phyloP scores from a whole-genome alignment of 2,797 vertebrate species.

The Sylvilagus floridanus region DNA sequence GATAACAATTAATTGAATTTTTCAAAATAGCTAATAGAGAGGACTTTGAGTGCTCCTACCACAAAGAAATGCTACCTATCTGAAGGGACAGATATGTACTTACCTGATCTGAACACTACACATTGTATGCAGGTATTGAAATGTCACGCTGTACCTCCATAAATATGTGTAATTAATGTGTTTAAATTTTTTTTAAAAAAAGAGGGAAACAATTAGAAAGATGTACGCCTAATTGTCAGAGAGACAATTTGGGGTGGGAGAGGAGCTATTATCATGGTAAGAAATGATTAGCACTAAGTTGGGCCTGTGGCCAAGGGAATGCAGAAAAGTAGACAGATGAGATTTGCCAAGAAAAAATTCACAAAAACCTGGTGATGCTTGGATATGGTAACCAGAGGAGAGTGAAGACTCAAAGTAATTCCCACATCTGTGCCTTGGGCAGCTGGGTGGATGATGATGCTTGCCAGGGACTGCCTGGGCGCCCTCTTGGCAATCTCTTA shows the following conservation, averaged over 20 bases:
- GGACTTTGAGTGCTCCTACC: too few relatives aligned
- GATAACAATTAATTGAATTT: too few relatives aligned
- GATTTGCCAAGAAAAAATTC: background rate
- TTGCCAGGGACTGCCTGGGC: too few relatives aligned
- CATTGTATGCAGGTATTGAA: too few relatives aligned
- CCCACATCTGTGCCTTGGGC: background rate
- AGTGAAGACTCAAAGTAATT: slow-evolving; percentile 1
- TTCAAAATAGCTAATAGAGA: too few relatives aligned
- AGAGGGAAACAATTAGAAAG: background rate
- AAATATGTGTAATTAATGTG: too few relatives aligned
- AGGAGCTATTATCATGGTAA: background rate
- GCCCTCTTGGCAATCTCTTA: too few relatives aligned
- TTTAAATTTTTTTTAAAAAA: too few relatives aligned
- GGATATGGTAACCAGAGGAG: background rate
- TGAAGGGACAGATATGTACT: too few relatives aligned
- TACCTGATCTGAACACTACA: too few relatives aligned
- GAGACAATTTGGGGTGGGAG: background rate
- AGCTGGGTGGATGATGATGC: background rate
- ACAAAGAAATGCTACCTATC: too few relatives aligned
- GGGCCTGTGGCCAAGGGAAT: background rate
- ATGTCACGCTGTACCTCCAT: too few relatives aligned
- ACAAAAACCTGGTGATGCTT: slow-evolving; percentile 1
- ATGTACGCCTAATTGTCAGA: background rate
- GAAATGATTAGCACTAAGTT: background rate
- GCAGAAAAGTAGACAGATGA: background rate